These are phyloP conservation scores for Candidula unifasciata DNA, from an alignment of 2,888 invertebrate species.

Conservation along the genomic window DNA sequence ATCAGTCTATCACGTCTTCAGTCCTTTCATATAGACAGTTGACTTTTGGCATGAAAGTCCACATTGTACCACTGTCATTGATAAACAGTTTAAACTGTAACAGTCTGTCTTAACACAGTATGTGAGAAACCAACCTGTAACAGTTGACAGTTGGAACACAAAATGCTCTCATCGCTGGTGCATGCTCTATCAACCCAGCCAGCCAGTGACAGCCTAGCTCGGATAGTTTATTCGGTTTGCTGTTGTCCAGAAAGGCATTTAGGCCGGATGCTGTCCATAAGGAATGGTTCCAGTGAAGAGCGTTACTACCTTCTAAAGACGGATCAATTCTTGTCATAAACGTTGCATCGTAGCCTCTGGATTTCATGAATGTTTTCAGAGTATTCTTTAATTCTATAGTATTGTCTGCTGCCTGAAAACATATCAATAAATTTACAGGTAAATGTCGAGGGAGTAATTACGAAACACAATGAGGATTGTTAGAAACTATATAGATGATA, in stretches of 20 bases:
- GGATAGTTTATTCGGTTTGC: conserved; percentile 40
- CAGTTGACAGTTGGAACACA: conserved; percentile 52
- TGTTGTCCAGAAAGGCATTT: conserved; percentile 45
- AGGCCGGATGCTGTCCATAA: conserved; percentile 46
- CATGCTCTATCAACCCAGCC: conserved; percentile 49
- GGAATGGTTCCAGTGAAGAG: conserved; percentile 52
- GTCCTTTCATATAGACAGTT: too few relatives aligned
- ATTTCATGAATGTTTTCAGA: conserved; percentile 28
- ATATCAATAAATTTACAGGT: too few relatives aligned
- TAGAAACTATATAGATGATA: too few relatives aligned
- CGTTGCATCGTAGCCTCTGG: conserved; percentile 34
- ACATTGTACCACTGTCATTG: too few relatives aligned
- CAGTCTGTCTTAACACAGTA: not conserved
- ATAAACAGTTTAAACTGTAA: too few relatives aligned
- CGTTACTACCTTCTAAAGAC: conserved; percentile 19
- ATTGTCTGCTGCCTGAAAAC: conserved; percentile 33
- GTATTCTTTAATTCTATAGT: conserved; percentile 34
- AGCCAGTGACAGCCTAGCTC: conserved; percentile 53
- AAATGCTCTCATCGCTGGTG: conserved; percentile 47
- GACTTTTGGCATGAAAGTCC: too few relatives aligned
- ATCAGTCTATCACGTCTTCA: too few relatives aligned
- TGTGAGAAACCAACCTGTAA: conserved; percentile 37
- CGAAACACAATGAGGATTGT: too few relatives aligned
- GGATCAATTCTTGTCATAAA: conserved; percentile 47
- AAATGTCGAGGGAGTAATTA: too few relatives aligned